These are phyloP conservation scores for Megaceryle maxima DNA, from an alignment of 2,113 vertebrate species.

Conservation along the genomic window DNA sequence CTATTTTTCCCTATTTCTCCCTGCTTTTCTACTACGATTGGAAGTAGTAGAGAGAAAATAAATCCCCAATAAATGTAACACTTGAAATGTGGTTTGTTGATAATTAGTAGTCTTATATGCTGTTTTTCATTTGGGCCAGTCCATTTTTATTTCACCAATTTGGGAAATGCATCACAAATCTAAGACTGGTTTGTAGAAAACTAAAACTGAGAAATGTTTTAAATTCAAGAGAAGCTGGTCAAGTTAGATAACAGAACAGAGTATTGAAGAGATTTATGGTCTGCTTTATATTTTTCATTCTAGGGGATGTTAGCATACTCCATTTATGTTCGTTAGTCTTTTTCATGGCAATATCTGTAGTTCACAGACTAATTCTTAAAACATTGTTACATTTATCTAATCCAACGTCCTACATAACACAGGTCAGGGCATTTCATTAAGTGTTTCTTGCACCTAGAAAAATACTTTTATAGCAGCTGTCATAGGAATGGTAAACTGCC, in stretches of 20 bases:
- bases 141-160: background rate
- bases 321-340: background rate
- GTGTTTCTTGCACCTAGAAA: conserved; percentile 15
- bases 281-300: background rate
- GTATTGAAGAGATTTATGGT: background rate
- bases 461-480: background rate
- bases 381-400: background rate
- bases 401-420: background rate
- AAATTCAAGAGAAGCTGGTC: background rate
- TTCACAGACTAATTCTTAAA: conserved; percentile 19
- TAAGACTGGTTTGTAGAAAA: background rate
- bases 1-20: background rate
- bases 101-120: background rate
- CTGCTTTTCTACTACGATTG: background rate
- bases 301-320: background rate
- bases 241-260: background rate
- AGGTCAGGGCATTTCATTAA: conserved; percentile 43
- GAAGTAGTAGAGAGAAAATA: background rate
- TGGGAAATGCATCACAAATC: background rate
- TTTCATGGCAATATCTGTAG: background rate
- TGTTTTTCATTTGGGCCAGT: background rate
- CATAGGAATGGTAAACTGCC: conserved; percentile 10
- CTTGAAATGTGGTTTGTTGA: background rate
- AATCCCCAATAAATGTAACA: background rate
- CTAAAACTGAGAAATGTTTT: background rate